Percentiles rank a stretch among this genome's conserved stretches.
phyloP scores from a whole-genome alignment of 2,113 vertebrate genomes.

The Macrotus californicus region DNA sequence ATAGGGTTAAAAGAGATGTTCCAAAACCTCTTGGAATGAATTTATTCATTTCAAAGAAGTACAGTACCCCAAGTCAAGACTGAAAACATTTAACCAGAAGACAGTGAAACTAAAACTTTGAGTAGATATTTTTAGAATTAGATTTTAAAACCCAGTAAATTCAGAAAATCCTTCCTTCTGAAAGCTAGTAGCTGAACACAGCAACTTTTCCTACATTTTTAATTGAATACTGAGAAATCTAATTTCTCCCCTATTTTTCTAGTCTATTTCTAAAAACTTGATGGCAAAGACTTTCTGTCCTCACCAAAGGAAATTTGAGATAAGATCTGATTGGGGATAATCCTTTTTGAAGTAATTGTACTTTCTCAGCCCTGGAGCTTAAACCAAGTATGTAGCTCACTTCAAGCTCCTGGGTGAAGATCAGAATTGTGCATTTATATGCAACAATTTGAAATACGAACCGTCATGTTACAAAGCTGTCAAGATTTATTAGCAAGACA shows the following conservation, averaged over 20 bases:
- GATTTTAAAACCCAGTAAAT: neutral
- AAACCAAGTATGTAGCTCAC: neutral
- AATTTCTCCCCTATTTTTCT: neutral
- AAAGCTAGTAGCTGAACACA: neutral
- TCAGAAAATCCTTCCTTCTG: neutral
- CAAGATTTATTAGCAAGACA: slow-evolving; percentile 79
- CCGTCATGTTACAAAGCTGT: slow-evolving; percentile 65
- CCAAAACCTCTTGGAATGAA: neutral
- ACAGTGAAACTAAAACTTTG: neutral
- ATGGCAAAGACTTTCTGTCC: slow-evolving; percentile 7
- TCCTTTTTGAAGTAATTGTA: slow-evolving; percentile 52
- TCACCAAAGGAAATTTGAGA: neutral
- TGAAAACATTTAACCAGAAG: neutral
- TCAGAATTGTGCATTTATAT: slow-evolving; percentile 29
- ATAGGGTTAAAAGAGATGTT: slow-evolving; percentile 8
- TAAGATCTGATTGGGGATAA: slow-evolving; percentile 45
- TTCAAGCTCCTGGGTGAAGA: slow-evolving; percentile 21
- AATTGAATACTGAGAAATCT: neutral
- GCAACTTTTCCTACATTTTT: neutral
- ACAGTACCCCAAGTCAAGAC: neutral
- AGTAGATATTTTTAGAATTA: neutral
- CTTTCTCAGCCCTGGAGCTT: slow-evolving; percentile 27
- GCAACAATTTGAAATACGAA: slow-evolving; percentile 64
- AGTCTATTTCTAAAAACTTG: slow-evolving; percentile 13
- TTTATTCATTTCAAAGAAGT: slow-evolving; percentile 7